Base-by-base conservation (phyloP, 2,888 invertebrate genomes). In the Amaurobius ferox region DNA sequence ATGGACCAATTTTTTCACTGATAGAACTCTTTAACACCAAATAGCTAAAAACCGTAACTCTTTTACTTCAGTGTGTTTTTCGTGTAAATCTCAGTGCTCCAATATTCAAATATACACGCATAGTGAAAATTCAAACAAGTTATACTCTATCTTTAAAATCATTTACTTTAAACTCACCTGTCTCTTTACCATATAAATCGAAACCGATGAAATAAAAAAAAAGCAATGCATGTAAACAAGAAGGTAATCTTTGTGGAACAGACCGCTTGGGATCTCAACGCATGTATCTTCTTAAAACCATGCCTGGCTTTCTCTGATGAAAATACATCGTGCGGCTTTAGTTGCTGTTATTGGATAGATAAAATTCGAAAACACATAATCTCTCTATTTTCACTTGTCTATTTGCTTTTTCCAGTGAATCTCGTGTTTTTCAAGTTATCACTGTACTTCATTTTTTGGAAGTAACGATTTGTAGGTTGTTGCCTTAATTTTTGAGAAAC, bases 151-250 rank as follows among this genome's bases (percentile, higher is more conserved):
- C n/a, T n/a, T n/a, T n/a, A n/a, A n/a, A n/a, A n/a, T n/a, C n/a
- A n/a, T n/a, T n/a, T n/a, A n/a, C n/a, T n/a, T n/a, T n/a, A n/a
- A n/a, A n/a, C 55, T 55, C 55, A 55, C 23, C 55, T 23, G 19
- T 55, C 55, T 55, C 55, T 55, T 55, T 23, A n/a, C 55, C 55
- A 55, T 55, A 23, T 55, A 55, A 55, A 55, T 55, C 55, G 23
- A 55, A 55, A 19, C 55, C 23, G 23, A 19, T 5, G 23, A 55
- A 55, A 23, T 23, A 55, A 23, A 55, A 39, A 28, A 29, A 76
- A 66, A 28, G 32, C 39, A 76, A 76, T 44, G 66, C 19, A 44
- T 76, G 76, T 76, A 76, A 76, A 76, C 76, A 76, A 76, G 68
- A 39, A 68, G 44, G 67, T 44, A 76, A 66, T 66, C 40, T 44